phyloP scores from a whole-genome alignment of 2,888 invertebrate genomes.

The Chloroclysta siterata region DNA sequence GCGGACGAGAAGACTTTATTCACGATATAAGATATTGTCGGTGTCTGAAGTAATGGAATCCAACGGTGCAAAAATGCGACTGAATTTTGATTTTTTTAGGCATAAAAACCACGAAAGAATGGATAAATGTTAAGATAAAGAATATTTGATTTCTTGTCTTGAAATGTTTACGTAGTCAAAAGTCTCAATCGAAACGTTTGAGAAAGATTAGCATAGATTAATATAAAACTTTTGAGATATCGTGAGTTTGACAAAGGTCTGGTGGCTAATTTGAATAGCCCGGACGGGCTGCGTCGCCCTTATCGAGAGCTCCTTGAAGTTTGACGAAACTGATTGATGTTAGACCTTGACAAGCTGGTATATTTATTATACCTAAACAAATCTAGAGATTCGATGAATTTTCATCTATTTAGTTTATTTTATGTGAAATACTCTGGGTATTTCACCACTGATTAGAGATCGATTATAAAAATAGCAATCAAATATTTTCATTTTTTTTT shows the following conservation, averaged over 20 bases:
- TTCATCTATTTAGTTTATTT: too few relatives aligned
- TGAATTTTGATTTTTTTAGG: background rate
- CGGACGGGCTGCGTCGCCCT: conserved; percentile 28
- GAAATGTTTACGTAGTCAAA: background rate
- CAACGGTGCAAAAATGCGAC: background rate
- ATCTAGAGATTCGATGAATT: too few relatives aligned
- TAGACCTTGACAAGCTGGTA: background rate
- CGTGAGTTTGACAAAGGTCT: conserved; percentile 30
- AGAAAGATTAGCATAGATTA: conserved; percentile 33
- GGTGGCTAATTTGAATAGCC: conserved; percentile 37
- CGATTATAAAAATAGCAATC: too few relatives aligned
- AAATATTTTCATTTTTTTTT: too few relatives aligned
- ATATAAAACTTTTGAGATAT: conserved; percentile 26
- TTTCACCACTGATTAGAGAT: too few relatives aligned
- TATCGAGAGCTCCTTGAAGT: conserved; percentile 32
- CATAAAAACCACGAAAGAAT: background rate
- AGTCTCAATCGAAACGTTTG: conserved; percentile 30
- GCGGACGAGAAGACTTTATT: conserved; percentile 10
- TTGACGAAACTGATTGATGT: conserved; percentile 29
- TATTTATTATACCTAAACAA: background rate
- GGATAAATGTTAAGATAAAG: background rate
- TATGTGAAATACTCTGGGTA: too few relatives aligned
- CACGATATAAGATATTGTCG: background rate
- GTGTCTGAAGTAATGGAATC: background rate
- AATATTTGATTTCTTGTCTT: background rate